Base-by-base conservation (phyloP, 2,113 vertebrate genomes). In the Tapirus terrestris region DNA sequence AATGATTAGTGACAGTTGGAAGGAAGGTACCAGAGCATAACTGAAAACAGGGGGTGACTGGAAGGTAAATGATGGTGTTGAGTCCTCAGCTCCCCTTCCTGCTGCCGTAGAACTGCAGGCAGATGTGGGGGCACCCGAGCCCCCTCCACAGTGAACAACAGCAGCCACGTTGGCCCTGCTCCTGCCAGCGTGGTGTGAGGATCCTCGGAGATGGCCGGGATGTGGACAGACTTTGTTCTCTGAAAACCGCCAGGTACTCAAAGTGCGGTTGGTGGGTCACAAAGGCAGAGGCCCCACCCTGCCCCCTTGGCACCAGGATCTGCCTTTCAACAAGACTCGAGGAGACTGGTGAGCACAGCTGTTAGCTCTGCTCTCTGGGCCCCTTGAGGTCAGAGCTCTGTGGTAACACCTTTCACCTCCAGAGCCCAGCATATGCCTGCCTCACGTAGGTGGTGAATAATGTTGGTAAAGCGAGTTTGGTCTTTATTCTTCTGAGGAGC, bases 331-430 rank as follows among this genome's bases (percentile, higher is more conserved):
- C 20, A 21, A 25, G 65, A 68, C 75, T 75, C 77, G 31, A 27
- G 87, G 79, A 58, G 60, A 65, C 53, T 8, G 29, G 14, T 2
- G 20, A n/a, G 23, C 14, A 20, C n/a, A 56, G 76, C 51, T 45
- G 36, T 25, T 51, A 14, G 18, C 53, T 39, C 81, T 39, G 84
- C 20, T 70, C 36, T 80, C 39, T 21, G 96, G 88, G 88, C 25
- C 67, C 25, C 87, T 83, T 60, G 86, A 85, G 92, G 93, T 73
- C 73, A 73, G 86, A 68, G 43, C 53, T 77, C 79, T 68, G 82
- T 81, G 91, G 68, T 76, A 29, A 70, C 77, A 70, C 60, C n/a
- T 88, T 65, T 25, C 73, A 48, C 63, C 87, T 89, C 65, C 85
- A 63, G 31, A 33, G 63, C 86, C 90, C 72, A 16, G 6, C 3